phyloP scores from a whole-genome alignment of 2,888 invertebrate genomes.

The Oscheius onirici region DNA sequence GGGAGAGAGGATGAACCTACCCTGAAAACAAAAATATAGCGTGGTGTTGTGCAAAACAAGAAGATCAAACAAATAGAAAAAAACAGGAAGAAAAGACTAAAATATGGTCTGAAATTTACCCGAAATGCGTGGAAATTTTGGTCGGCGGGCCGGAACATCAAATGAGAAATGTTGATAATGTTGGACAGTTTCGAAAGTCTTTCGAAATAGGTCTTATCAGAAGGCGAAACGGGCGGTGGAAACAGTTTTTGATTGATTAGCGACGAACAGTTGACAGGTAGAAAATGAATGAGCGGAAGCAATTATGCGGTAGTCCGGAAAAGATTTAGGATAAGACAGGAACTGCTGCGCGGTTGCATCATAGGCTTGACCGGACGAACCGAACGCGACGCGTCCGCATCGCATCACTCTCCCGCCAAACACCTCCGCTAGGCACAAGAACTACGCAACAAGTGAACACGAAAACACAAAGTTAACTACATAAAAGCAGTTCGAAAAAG shows the following conservation, averaged over 20 bases:
- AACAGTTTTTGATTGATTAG: constrained; percentile 21
- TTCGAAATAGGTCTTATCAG: constrained; percentile 19
- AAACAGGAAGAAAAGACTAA: neutral
- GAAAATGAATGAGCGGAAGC: constrained; percentile 15
- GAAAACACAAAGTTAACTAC: too few species aligned
- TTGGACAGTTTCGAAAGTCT: constrained; percentile 13
- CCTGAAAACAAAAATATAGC: constrained; percentile 15
- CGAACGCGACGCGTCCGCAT: constrained; percentile 28
- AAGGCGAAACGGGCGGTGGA: neutral
- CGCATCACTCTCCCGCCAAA: constrained; percentile 30
- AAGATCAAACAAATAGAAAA: neutral
- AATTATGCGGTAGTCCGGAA: constrained; percentile 14
- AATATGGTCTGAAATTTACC: neutral
- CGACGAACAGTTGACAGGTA: neutral
- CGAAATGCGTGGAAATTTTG: neutral
- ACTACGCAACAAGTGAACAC: too few species aligned
- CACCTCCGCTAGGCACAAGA: constrained; percentile 14
- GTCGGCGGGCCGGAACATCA: neutral
- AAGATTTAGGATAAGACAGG: constrained; percentile 25
- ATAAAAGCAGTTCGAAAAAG: too few species aligned
- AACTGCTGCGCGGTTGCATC: constrained; percentile 22
- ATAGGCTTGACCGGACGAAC: constrained; percentile 22
- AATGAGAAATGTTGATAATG: constrained; percentile 1
- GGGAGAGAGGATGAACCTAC: constrained; percentile 32
- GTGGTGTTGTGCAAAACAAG: constrained; percentile 10